Percentiles rank a stretch among this genome's conserved stretches.
These are phyloP conservation scores for Bombus cullumanus DNA, from an alignment of 1,140 invertebrate genomes.

Conservation along the genomic window DNA sequence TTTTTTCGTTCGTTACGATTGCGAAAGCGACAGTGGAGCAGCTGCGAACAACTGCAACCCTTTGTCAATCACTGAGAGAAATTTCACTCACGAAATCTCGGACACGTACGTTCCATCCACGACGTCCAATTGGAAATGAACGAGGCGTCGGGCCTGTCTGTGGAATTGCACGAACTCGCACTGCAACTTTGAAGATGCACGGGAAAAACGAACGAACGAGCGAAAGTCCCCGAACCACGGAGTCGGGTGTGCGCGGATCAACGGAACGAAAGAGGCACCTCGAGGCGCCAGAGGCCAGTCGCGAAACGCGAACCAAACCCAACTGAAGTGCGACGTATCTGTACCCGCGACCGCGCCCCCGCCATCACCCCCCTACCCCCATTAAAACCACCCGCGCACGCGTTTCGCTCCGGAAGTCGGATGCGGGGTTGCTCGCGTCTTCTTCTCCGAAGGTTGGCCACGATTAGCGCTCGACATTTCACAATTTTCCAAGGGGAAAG, in stretches of 20 bases:
- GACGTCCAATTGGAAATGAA: background rate
- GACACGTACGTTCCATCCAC: conserved; percentile 39
- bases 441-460: conserved; percentile 33
- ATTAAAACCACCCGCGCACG: conserved; percentile 77
- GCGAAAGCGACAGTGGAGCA: background rate
- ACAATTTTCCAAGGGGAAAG: background rate
- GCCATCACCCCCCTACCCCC: conserved; percentile 52
- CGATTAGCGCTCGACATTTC: conserved; percentile 11
- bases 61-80: background rate
- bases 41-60: background rate
- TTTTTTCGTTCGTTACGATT: background rate
- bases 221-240: background rate
- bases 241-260: background rate
- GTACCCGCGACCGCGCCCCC: conserved; percentile 76
- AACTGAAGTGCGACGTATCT: conserved; percentile 76
- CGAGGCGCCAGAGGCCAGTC: conserved; percentile 65
- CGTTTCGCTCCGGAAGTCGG: conserved; percentile 73
- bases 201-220: background rate
- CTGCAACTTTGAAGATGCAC: conserved; percentile 10
- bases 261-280: conserved; percentile 7
- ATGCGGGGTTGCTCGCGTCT: conserved; percentile 39
- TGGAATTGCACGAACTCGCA: conserved; percentile 10
- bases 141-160: too few relatives aligned
- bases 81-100: conserved; percentile 36
- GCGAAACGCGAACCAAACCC: conserved; percentile 79